Evolutionary conservation across 2,888 invertebrate genomes (phyloP), one percentile per base, ranked within the genome.

Genomic region (Cheiracanthium punctorium): DNA sequence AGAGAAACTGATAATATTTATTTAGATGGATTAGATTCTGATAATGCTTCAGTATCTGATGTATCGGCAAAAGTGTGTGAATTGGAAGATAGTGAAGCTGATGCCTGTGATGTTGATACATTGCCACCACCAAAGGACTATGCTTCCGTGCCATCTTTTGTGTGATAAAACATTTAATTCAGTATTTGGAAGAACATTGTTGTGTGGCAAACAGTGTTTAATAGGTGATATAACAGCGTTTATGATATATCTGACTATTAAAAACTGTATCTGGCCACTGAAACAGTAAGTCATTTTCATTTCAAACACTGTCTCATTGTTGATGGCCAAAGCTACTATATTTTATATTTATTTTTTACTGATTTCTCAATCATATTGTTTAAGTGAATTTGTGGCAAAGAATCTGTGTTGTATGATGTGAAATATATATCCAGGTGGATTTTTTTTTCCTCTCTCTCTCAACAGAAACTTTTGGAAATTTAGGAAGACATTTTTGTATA

Each of bases 51-150:
- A 32, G 43, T 81, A 30, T 75, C 82, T 32, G 82, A 80, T 76
- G 70, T 37, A 30, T 82, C 82, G 41, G 82, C 30, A 10, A 82
- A 80, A 80, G 80, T 88, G 14, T 88, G 87, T 71, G 87, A 84
- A 65, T 32, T 80, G 20, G 80, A 88, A 12, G 82, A 88, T 43
- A 82, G 79, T 75, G 80, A 88, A 75, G 64, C 69, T 37, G 80
- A 82, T 77, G 41, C 76, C 81, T 80, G 87, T 87, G 87, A 87
- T 80, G 80, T 48, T 76, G 87, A 87, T 64, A 80, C 79, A 80
- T 70, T 75, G 70, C 79, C 79, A 84, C 85, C 84, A 75, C 80
- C 80, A 80, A 86, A 86, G 85, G 80, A 80, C 52, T 80, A 80
- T 80, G 79, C 73, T 80, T 80, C 80, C 71, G 75, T 75, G 75